Evolutionary conservation across 92 coral and sea anemone species (phyloP), one percentile per base, ranked within the genome.

Genomic region (Diadumene lineata): DNA sequence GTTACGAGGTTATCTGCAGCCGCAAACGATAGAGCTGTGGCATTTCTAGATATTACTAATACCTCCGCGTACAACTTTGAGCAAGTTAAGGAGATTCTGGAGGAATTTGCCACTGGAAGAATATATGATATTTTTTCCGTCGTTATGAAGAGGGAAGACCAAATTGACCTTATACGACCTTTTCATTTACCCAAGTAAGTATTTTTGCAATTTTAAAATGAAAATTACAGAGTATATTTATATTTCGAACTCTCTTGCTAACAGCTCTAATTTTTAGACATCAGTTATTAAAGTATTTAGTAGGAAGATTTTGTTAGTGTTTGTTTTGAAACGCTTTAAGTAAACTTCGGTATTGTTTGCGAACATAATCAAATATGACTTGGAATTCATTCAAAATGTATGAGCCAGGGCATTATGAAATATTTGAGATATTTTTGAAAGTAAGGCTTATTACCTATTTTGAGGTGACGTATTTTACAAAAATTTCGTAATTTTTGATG

Each of bases 11-110:
- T 58, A 23, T 11, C 64, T 58, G 31, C 64, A 17, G 66, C 77
- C 34, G 7, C 55, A 33, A 56, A 44, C 19, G 66, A 56, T 31
- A 72, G 55, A 72, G 63, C 56, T 18, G 57, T 62, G 56, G 77
- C 43, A 56, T 53, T 56, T 24, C 8, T 72, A 44, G 77, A 31
- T 56, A 60, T 33, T 29, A 31, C 77, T 16, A 72, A 56, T 56
- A 10, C 51, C 50, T 56, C 77, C 7, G 53, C 31, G 19, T 70
- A 50, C 30, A 29, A 26, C 23, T 30, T 70, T 8, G 34, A 33
- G 56, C 68, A 28, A 23, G 68, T 62, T 19, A 62, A 43, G 31
- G 38, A 28, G 43, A 2, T 62, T 11, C 31, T 27, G 29, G 31
- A 38, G 21, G n/a, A 28, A 15, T 62, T 62, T 11, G 15, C 38